Evolutionary conservation across 2,888 invertebrate species (phyloP).

Genomic region (Beris morrisii): DNA sequence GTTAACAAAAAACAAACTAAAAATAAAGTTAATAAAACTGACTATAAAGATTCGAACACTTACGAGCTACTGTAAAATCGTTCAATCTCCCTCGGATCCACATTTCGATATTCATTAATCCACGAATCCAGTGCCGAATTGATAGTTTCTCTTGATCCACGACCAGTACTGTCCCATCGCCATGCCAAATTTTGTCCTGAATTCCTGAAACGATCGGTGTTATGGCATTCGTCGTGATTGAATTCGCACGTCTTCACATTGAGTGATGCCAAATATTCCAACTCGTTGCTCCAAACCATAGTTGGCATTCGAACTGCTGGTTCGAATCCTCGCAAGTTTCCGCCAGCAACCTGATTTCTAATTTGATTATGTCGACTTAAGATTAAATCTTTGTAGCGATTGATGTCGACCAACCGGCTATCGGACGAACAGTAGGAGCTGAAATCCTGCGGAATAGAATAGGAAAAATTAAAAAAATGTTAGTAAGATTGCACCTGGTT

Average conservation of each 20-base stretch:
- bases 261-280: conserved; percentile 19
- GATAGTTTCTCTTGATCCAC: neutral
- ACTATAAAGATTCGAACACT: neutral
- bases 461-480: neutral
- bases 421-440: conserved; percentile 1
- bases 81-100: conserved; percentile 25
- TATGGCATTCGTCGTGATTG: conserved; percentile 21
- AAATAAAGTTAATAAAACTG: too few species aligned
- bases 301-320: conserved; percentile 23
- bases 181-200: conserved; percentile 49
- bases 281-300: conserved; percentile 16
- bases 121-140: conserved; percentile 24
- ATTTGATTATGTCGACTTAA: conserved; percentile 38
- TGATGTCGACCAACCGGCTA: conserved; percentile 3
- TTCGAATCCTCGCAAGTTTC: conserved; percentile 4
- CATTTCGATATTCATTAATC: conserved; percentile 30
- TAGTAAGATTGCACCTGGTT: neutral
- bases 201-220: conserved; percentile 12
- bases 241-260: conserved; percentile 12
- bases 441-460: neutral
- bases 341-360: conserved; percentile 16
- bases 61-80: conserved; percentile 5
- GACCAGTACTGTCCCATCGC: neutral
- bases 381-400: conserved; percentile 38
- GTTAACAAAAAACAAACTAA: neutral